Evolutionary conservation across 2,113 vertebrate species (phyloP), one percentile per base, ranked within the genome.

Genomic region (Vombatus ursinus): DNA sequence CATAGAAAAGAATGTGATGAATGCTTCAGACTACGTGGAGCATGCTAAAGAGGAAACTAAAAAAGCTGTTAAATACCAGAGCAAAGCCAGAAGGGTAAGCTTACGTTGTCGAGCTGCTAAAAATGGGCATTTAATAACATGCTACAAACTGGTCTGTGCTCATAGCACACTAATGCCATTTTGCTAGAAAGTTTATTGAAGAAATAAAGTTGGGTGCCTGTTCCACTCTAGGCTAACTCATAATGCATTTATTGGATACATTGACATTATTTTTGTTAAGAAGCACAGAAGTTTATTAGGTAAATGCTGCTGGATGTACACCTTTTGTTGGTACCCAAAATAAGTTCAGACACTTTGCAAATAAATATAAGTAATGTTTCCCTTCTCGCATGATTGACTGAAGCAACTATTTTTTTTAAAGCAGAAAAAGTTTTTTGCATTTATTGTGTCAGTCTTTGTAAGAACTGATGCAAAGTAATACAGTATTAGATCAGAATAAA

Each of bases 31-130:
- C 93, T 99, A 99, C 0, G 99, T 99, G 51, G 98, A 98, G 11
- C 98, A 98, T 0, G 99, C 99, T 24, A 99, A 99, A 94, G 99
- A 99, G 68, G 99, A 99, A 96, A 99, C 99, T 1, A 99, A 99
- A 96, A 99, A 99, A 96, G 99, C 99, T 8, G 98, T 99, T 90
- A 99, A 99, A 97, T 99, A 99, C 93, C 99, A 99, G 96, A 99
- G 99, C 95, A 99, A 99, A 96, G 99, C 99, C 3, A 97, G 99
- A 12, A 98, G 99, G 99, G 99, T 99, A 99, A 98, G 98, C 96
- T 24, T 0, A 52, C 90, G 3, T 94, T 77, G 44, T 19, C 0
- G 25, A 93, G 90, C 47, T 84, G 68, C 68, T 24, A 2, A 6
- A 52, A 68, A 50, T 0, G 31, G 0, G 0, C 22, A 52, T 50